A percentile compares a stretch with the other conserved stretches of the same genome.
Evolutionary conservation across 2,113 vertebrate genomes (phyloP).

Genomic region (Serilophus lunatus): DNA sequence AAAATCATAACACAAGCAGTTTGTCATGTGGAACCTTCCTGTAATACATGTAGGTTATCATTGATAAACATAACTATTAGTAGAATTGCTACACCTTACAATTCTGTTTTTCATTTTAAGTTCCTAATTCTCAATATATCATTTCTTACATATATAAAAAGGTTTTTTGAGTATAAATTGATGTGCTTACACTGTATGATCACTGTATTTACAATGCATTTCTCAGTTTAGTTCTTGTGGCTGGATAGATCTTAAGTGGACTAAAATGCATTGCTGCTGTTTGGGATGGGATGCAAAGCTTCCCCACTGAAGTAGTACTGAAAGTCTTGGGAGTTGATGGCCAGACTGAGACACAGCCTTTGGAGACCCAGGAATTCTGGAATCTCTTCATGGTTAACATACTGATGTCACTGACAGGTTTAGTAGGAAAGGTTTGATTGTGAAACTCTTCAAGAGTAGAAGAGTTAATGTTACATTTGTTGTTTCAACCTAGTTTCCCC

Average conservation of each 20-base stretch:
- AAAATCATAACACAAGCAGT: no score
- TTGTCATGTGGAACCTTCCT: no score
- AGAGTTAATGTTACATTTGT: background rate
- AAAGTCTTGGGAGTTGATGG: background rate
- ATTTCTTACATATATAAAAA: no score
- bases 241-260: background rate
- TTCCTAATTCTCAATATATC: no score
- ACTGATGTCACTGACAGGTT: background rate
- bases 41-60: no score
- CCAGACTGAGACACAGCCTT: background rate
- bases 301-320: background rate
- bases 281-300: background rate
- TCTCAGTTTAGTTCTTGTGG: background rate
- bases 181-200: background rate
- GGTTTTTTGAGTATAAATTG: background rate
- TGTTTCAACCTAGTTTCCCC: background rate
- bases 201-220: background rate
- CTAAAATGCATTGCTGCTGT: background rate
- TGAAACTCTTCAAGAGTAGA: background rate
- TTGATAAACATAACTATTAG: no score
- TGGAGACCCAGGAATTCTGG: background rate
- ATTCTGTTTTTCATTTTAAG: no score
- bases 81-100: no score
- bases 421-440: background rate
- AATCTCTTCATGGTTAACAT: background rate